Percentiles rank a stretch among this genome's conserved stretches.
Conservation (phyloP, 2,888 invertebrate genomes). For the Machimus rusticus region DNA sequence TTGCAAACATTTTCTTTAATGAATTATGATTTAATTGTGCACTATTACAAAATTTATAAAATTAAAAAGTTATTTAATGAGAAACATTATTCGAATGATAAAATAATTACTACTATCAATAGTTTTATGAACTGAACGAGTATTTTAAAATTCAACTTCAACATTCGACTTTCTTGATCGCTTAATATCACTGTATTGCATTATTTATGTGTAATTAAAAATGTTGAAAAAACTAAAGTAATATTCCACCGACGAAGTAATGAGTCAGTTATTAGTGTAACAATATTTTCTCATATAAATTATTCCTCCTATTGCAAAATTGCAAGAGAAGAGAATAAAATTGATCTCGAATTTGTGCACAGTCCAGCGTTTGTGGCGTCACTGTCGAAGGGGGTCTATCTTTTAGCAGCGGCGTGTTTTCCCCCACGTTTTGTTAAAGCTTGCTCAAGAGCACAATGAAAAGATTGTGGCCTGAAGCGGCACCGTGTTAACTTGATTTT, state of each 20-base stretch:
- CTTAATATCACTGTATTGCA: not conserved
- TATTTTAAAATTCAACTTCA: too few relatives aligned
- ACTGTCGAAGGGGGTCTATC: not conserved
- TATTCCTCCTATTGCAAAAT: not conserved
- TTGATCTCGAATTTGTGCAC: not conserved
- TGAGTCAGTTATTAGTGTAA: not conserved
- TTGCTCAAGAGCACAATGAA: not conserved
- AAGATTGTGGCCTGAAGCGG: not conserved
- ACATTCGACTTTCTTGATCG: not conserved
- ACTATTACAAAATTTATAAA: too few relatives aligned
- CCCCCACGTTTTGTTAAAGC: not conserved
- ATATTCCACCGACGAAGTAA: not conserved
- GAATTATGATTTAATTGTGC: too few relatives aligned
- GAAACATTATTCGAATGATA: too few relatives aligned
- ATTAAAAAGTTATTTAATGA: too few relatives aligned
- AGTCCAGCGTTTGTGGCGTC: not conserved
- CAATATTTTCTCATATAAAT: not conserved
- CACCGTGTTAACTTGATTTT: not conserved
- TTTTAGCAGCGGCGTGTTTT: not conserved
- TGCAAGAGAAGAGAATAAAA: not conserved
- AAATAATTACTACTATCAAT: too few relatives aligned
- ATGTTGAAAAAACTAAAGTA: not conserved
- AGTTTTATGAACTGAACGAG: too few relatives aligned
- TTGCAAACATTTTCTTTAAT: too few relatives aligned
- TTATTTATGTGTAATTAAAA: not conserved